Conservation (phyloP, 2,113 vertebrate genomes). For the Malaclemys terrapin region DNA sequence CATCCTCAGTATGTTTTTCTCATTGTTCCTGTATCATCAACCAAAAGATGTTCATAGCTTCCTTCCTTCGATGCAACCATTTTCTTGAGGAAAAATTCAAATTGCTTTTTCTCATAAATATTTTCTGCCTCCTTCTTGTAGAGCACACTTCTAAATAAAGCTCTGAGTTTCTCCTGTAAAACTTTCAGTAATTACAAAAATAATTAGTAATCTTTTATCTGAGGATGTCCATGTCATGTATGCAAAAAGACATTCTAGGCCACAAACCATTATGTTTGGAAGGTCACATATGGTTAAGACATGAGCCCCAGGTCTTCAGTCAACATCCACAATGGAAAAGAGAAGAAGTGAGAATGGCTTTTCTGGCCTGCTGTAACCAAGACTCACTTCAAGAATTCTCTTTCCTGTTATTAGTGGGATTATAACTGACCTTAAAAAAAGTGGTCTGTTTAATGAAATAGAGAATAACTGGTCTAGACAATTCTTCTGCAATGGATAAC, state of each 20-base stretch:
- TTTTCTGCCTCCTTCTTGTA: background rate
- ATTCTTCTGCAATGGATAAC: background rate
- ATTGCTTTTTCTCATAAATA: background rate
- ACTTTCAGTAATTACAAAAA: background rate
- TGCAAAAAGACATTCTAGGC: background rate
- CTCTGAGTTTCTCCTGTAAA: background rate
- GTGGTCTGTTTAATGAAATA: background rate
- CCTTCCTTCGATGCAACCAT: background rate
- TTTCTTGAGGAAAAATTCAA: background rate
- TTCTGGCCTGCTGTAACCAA: background rate
- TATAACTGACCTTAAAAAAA: background rate
- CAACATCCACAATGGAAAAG: background rate
- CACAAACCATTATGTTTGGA: background rate
- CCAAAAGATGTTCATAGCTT: background rate
- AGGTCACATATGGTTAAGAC: background rate
- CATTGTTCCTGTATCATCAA: background rate
- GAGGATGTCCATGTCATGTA: background rate
- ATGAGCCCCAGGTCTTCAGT: background rate
- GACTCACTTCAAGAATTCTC: background rate
- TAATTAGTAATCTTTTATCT: background rate
- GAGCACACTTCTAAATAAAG: background rate
- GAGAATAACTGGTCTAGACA: background rate
- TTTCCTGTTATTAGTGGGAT: background rate
- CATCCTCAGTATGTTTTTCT: background rate
- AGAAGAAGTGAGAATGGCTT: background rate